Evolutionary conservation across 2,797 vertebrate species (phyloP).

Genomic region (Poeciliopsis paucimaculata): DNA sequence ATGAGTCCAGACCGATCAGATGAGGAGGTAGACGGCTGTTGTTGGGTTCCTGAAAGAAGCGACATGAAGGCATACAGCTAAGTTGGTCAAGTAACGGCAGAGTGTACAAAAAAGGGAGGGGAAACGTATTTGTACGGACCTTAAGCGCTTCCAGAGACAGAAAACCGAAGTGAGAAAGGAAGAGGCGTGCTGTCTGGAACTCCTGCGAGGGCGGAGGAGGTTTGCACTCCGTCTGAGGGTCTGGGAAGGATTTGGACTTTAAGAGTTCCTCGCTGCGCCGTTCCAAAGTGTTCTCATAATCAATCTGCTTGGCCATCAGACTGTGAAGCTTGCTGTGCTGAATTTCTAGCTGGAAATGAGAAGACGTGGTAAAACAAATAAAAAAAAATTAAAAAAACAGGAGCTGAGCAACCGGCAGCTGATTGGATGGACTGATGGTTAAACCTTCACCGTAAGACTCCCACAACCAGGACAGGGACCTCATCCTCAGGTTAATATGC

Average conservation of each 20-base stretch:
- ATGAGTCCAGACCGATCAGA: conserved; percentile 93
- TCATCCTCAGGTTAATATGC: conserved; percentile 1
- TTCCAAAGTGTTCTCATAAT: conserved; percentile 89
- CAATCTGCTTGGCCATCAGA: conserved; percentile 91
- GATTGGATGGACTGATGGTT: not conserved
- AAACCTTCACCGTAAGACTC: not conserved
- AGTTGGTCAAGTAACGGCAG: not conserved
- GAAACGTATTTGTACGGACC: conserved; percentile 67
- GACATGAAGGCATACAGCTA: not conserved
- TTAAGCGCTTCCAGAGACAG: conserved; percentile 94
- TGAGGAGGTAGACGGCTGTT: conserved; percentile 98
- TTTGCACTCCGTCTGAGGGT: conserved; percentile 90
- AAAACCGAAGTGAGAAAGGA: conserved; percentile 96
- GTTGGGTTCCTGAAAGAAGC: conserved; percentile 85
- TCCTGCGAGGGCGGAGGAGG: conserved; percentile 91
- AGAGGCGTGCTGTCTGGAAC: conserved; percentile 95
- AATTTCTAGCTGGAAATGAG: conserved; percentile 85
- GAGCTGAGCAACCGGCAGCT: not conserved
- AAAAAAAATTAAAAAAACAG: not conserved
- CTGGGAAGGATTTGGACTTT: conserved; percentile 88
- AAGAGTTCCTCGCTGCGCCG: conserved; percentile 87
- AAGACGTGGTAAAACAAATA: not conserved
- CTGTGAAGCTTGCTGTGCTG: conserved; percentile 90
- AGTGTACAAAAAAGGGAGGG: not conserved
- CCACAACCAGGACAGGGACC: conserved; percentile 15